Base-by-base conservation (phyloP, 2,113 vertebrate genomes). In the Brachionichthys hirsutus region DNA sequence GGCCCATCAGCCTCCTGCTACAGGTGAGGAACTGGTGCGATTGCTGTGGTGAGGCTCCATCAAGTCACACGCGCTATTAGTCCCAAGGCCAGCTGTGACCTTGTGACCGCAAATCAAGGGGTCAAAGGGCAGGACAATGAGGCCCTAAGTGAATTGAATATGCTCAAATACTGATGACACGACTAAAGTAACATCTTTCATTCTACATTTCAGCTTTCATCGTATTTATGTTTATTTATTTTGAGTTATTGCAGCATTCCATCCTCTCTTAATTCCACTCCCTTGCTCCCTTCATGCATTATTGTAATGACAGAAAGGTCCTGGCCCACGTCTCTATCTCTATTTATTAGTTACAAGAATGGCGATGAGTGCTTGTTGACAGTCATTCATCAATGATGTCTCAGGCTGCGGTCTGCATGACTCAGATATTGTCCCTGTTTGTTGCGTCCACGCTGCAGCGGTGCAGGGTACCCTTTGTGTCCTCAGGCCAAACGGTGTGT, bases 21-120 rank as follows among this genome's bases (percentile, higher is more conserved):
- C 96, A 98, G 97, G 97, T 98, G 96, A 99, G 97, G 95, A 98
- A 96, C 91, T 99, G 89, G 96, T 99, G 90, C 92, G 95, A 92
- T 96, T 99, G 91, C 96, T 98, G 85, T 98, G 97, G 96, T 99
- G 92, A 94, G 81, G 83, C 61, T n/a, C n/a, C n/a, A n/a, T n/a
- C n/a, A n/a, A n/a, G n/a, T n/a, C n/a, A n/a, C n/a, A n/a, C n/a
- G 60, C 57, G 1, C 11, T 2, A 18, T n/a, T 47, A 46, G 55
- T 68, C 62, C 54, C 63, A 77, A 62, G 80, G 77, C 78, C 74
- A 57, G 56, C 57, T 54, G 67, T 61, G 69, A 72, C 75, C 60
- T 17, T 18, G 43, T n/a, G 38, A 60, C 42, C 57, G 30, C 19
- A 34, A 58, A 69, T 66, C 46, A 50, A 52, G 52, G 24, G 64